Conservation (phyloP, 2,888 invertebrate species). For the Eueremaeus valkanovi region DNA sequence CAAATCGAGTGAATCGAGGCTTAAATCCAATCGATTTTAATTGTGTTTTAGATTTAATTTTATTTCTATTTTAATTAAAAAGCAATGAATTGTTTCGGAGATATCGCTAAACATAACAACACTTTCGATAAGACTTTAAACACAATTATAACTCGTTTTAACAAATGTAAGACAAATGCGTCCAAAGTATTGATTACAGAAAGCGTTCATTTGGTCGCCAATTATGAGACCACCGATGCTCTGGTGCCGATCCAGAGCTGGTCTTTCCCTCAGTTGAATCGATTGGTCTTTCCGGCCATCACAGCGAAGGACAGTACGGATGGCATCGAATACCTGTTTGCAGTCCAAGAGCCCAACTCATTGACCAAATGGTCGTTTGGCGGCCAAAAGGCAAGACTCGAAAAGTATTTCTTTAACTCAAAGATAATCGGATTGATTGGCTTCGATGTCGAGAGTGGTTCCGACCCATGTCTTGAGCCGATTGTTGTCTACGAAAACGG, state of each 20-base stretch:
- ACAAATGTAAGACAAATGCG: background rate
- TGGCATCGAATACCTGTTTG: background rate
- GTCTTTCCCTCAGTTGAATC: constrained; percentile 25
- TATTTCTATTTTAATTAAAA: background rate
- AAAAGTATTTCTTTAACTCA: background rate
- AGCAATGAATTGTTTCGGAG: constrained; percentile 17
- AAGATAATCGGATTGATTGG: background rate
- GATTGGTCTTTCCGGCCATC: background rate
- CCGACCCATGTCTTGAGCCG: background rate
- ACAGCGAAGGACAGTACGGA: background rate
- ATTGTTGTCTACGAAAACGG: constrained; percentile 4
- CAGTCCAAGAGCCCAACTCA: constrained; percentile 12
- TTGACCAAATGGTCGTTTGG: constrained; percentile 21
- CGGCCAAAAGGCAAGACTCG: background rate
- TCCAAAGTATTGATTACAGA: background rate
- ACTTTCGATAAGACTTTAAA: background rate
- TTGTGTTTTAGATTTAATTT: no score
- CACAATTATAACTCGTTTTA: background rate
- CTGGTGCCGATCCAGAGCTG: constrained; percentile 20
- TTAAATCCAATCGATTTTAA: no score
- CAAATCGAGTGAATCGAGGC: no score
- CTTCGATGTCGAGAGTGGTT: background rate
- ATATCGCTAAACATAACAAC: constrained; percentile 15
- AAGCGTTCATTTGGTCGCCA: background rate
- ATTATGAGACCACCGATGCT: background rate